These are phyloP conservation scores for Pedetes capensis DNA, from an alignment of 2,113 vertebrate genomes.

Conservation along the genomic window DNA sequence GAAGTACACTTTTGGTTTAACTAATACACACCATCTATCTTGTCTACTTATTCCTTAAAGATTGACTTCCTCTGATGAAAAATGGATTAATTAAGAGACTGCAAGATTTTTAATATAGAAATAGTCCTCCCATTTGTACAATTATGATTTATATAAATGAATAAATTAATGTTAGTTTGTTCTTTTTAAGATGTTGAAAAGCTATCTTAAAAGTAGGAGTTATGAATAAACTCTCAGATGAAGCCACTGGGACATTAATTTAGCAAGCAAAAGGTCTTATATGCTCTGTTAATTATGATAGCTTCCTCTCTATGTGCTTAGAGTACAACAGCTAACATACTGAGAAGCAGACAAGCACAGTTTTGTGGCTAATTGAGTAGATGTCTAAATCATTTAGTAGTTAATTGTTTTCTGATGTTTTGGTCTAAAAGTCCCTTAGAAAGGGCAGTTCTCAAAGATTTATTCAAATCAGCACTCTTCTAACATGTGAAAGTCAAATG, in stretches of 20 bases:
- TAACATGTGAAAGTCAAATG: neutral
- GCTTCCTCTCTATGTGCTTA: neutral
- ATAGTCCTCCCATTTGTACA: neutral
- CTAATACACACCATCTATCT: neutral
- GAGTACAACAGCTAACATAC: neutral
- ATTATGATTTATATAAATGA: neutral
- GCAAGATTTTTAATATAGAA: neutral
- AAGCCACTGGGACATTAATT: neutral
- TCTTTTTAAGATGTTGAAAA: neutral
- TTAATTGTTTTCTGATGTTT: neutral
- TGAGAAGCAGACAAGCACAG: neutral
- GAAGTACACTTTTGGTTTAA: neutral
- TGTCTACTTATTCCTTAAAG: neutral
- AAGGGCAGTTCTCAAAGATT: neutral
- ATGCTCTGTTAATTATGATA: slow-evolving; percentile 1
- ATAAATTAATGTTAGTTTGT: neutral
- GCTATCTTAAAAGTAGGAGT: neutral
- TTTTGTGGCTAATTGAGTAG: slow-evolving; percentile 8
- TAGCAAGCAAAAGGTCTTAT: neutral
- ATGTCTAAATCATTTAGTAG: slow-evolving; percentile 15
- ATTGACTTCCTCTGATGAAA: neutral
- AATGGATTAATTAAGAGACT: neutral
- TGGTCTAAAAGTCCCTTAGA: neutral
- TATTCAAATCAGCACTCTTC: slow-evolving; percentile 18
- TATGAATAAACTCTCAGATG: neutral